A percentile compares a stretch with the other conserved stretches of the same genome.
These are phyloP conservation scores for Cisticola juncidis DNA, from an alignment of 2,113 vertebrate genomes.

Conservation along the genomic window DNA sequence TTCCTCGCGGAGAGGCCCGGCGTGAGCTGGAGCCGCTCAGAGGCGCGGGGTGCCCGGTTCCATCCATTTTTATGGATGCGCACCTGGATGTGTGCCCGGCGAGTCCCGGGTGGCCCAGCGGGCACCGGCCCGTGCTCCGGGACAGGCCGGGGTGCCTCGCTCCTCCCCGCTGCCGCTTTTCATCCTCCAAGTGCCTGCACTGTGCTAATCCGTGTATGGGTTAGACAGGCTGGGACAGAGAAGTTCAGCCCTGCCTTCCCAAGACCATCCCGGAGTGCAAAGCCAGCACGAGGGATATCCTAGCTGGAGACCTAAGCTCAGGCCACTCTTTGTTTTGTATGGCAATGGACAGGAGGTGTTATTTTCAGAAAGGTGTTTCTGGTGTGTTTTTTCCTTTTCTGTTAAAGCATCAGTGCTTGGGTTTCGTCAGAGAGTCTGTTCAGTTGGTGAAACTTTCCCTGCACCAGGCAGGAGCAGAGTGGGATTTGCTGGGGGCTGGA, in stretches of 20 bases:
- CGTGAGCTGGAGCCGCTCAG: fast-evolving
- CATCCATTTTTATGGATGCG: fast-evolving
- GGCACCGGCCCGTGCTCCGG: not conserved
- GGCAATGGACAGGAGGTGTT: fast-evolving
- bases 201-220: fast-evolving
- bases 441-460: not conserved
- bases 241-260: not conserved
- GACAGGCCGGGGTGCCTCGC: not conserved
- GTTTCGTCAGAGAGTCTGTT: not conserved
- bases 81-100: fast-evolving
- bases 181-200: fast-evolving
- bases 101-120: fast-evolving
- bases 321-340: not conserved
- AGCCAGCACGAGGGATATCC: fast-evolving
- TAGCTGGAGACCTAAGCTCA: not conserved
- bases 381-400: not conserved
- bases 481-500: not conserved
- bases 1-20: not conserved
- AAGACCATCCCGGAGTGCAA: fast-evolving
- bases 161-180: fast-evolving
- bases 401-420: not conserved
- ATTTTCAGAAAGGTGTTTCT: not conserved
- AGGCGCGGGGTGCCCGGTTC: not conserved
- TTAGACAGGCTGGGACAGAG: not conserved
- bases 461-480: not conserved